A percentile compares a stretch with the other conserved stretches of the same genome.
Evolutionary conservation across 2,888 invertebrate species (phyloP).

Genomic region (Ceramica pisi): DNA sequence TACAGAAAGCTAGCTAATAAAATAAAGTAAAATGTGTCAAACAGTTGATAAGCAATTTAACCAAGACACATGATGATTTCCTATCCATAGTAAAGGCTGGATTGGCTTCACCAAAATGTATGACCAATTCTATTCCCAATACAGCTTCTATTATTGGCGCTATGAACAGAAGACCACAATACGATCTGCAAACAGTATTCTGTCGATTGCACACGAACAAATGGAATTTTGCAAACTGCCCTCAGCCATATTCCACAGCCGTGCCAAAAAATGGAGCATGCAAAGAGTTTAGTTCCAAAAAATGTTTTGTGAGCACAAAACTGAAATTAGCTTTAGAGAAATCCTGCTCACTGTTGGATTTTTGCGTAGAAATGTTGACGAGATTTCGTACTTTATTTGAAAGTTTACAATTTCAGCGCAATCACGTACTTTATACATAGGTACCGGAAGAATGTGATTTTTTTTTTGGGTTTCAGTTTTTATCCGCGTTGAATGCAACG

Average conservation of each 20-base stretch:
- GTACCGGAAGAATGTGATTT: too few relatives aligned
- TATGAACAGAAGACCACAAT: constrained; percentile 15
- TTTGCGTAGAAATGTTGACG: neutral
- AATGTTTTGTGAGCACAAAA: neutral
- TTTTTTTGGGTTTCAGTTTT: too few relatives aligned
- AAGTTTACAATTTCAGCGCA: neutral
- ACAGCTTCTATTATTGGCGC: neutral
- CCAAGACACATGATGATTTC: too few relatives aligned
- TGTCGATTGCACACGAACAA: constrained; percentile 43
- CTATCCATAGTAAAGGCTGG: too few relatives aligned
- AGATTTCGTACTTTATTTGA: neutral
- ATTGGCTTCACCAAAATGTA: neutral
- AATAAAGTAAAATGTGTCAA: too few relatives aligned
- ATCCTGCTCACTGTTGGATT: neutral
- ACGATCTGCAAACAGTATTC: constrained; percentile 42
- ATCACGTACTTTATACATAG: too few relatives aligned
- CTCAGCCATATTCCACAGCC: constrained; percentile 9
- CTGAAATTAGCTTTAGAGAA: neutral
- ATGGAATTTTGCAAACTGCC: constrained; percentile 24
- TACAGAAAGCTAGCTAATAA: too few relatives aligned
- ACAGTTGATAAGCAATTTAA: too few relatives aligned
- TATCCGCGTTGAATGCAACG: too few relatives aligned
- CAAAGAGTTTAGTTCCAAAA: constrained; percentile 27
- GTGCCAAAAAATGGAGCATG: constrained; percentile 24
- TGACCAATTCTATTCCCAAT: constrained; percentile 2